phyloP scores from a whole-genome alignment of 1,140 invertebrate species.

The Polyergus mexicanus region DNA sequence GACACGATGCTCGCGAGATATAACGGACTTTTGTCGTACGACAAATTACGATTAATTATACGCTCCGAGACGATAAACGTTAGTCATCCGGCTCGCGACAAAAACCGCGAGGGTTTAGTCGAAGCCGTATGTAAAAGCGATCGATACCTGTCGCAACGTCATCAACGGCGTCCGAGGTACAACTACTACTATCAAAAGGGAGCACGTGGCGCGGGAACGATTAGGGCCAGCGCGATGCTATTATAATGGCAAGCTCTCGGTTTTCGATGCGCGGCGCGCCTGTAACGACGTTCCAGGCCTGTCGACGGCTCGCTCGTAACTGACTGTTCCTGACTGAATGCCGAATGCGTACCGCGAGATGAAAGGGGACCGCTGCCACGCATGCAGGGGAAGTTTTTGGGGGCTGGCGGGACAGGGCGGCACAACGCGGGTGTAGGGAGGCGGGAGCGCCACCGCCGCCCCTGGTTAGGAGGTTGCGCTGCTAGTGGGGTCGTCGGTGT shows the following conservation, averaged over 20 bases:
- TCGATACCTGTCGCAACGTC: constrained; percentile 68
- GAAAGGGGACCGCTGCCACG: constrained; percentile 84
- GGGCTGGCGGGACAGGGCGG: constrained; percentile 70
- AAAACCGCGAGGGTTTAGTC: constrained; percentile 40
- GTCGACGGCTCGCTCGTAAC: constrained; percentile 85
- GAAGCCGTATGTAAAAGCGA: neutral
- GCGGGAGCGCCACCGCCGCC: constrained; percentile 65
- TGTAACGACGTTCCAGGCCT: constrained; percentile 74
- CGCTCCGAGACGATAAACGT: constrained; percentile 28
- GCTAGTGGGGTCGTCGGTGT: constrained; percentile 67
- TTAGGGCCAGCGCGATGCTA: neutral
- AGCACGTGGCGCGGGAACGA: constrained; percentile 49
- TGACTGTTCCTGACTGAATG: constrained; percentile 85
- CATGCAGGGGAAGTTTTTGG: constrained; percentile 85
- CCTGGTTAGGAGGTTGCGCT: constrained; percentile 52
- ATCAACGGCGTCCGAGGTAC: constrained; percentile 46
- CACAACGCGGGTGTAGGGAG: constrained; percentile 66
- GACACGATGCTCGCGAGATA: constrained; percentile 1
- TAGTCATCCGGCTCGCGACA: constrained; percentile 34
- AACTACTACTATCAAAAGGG: constrained; percentile 32
- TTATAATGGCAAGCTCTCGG: neutral
- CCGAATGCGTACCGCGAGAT: constrained; percentile 83
- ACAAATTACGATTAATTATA: constrained; percentile 53
- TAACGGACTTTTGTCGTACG: constrained; percentile 15
- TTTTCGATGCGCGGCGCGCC: constrained; percentile 11